phyloP scores from a whole-genome alignment of 2,888 invertebrate species.

The Lasioglossum oenotherae region DNA sequence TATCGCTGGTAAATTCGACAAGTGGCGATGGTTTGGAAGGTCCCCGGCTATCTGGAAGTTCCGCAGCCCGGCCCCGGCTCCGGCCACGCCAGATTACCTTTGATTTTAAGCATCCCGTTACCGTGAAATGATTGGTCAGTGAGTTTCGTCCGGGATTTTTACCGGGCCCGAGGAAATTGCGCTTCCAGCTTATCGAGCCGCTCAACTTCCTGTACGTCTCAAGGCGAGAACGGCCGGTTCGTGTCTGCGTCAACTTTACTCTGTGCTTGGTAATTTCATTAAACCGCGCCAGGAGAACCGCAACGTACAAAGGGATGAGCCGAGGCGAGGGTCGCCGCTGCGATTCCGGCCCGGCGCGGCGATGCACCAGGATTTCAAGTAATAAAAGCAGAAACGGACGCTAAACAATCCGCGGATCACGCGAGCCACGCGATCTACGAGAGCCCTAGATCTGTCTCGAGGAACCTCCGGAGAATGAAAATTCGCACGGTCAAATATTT shows the following conservation, averaged over 20 bases:
- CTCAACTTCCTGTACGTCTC: conserved; percentile 20
- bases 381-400: background rate
- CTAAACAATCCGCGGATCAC: conserved; percentile 16
- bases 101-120: conserved; percentile 32
- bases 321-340: background rate
- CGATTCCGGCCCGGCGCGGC: background rate
- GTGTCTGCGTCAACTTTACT: conserved; percentile 37
- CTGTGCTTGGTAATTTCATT: conserved; percentile 32
- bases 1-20: background rate
- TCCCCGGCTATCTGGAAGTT: conserved; percentile 14
- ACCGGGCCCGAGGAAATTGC: conserved; percentile 10
- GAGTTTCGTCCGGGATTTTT: conserved; percentile 36
- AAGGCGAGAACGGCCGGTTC: conserved; percentile 5
- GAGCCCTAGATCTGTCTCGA: background rate
- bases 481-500: conserved; percentile 7
- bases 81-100: conserved; percentile 37
- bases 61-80: background rate
- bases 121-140: conserved; percentile 34
- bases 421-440: conserved; percentile 12
- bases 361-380: background rate
- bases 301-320: background rate
- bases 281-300: conserved; percentile 1
- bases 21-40: background rate
- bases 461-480: background rate
- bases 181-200: conserved; percentile 35